Conservation (phyloP, 2,113 vertebrate species). For the Eudorcas thomsonii region DNA sequence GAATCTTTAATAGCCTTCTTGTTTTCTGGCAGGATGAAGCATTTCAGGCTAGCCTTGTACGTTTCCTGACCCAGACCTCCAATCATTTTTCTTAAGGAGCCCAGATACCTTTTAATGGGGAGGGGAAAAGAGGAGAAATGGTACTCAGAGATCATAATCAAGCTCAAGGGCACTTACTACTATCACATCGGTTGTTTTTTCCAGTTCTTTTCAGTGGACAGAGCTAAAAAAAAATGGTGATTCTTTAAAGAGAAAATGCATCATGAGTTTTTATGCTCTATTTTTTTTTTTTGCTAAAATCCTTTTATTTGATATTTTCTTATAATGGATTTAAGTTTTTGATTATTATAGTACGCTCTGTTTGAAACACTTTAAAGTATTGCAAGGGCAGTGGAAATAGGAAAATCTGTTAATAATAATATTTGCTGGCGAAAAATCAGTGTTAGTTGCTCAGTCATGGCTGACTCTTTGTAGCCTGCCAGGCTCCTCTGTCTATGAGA, state of each 20-base stretch:
- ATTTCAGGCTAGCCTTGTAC: not conserved
- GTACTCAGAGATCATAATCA: not conserved
- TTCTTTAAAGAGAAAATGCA: not conserved
- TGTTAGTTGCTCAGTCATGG: not conserved
- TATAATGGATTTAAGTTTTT: not conserved
- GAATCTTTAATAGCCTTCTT: not conserved
- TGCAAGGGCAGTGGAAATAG: not conserved
- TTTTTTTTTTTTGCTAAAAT: not conserved
- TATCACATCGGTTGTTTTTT: not conserved
- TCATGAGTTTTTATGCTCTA: not conserved
- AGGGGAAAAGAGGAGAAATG: not conserved
- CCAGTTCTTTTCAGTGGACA: not conserved
- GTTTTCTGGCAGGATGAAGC: not conserved
- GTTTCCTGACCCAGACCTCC: not conserved
- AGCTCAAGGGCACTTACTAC: not conserved
- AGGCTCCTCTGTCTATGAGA: not conserved
- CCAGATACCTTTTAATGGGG: not conserved
- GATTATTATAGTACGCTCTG: not conserved
- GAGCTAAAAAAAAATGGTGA: not conserved
- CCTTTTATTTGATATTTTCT: not conserved
- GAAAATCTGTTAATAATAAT: not conserved
- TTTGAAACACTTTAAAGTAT: not conserved
- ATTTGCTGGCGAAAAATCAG: not conserved
- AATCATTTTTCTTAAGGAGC: not conserved
- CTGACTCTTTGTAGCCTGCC: not conserved